Evolutionary conservation across 2,113 vertebrate species (phyloP).

Genomic region (Ptilorrhoa leucosticta): DNA sequence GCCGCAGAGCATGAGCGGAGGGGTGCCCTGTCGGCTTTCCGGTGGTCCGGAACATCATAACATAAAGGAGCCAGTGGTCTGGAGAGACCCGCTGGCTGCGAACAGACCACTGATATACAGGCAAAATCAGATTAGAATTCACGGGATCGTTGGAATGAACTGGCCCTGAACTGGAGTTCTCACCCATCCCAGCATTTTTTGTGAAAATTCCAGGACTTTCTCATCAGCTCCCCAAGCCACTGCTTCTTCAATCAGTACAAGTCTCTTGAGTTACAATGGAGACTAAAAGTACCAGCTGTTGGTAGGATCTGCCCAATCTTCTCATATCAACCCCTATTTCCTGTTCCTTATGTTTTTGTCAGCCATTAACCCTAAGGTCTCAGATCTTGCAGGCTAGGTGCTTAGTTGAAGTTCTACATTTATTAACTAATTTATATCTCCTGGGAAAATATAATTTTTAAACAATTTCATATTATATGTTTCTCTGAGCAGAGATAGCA

Average conservation of each 20-base stretch:
- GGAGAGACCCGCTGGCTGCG: neutral
- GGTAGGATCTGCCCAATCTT: neutral
- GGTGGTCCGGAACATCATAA: accelerated
- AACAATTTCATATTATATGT: neutral
- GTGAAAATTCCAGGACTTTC: neutral
- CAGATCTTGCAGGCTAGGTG: neutral
- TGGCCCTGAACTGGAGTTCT: neutral
- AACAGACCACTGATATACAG: neutral
- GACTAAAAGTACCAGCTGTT: neutral
- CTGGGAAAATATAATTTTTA: neutral
- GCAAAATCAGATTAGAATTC: neutral
- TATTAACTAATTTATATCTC: neutral
- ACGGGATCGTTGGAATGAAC: neutral
- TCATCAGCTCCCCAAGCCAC: neutral
- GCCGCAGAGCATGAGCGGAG: accelerated
- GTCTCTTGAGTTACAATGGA: neutral
- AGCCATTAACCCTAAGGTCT: neutral
- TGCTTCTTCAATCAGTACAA: neutral
- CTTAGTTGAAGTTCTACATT: neutral
- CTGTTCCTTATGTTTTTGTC: neutral
- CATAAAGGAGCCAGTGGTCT: accelerated
- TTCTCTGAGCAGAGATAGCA: neutral
- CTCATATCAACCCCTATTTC: neutral
- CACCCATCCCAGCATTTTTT: neutral
- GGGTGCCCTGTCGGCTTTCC: accelerated